These are phyloP conservation scores for Epinotia bilunana DNA, from an alignment of 2,888 invertebrate species.

Conservation along the genomic window DNA sequence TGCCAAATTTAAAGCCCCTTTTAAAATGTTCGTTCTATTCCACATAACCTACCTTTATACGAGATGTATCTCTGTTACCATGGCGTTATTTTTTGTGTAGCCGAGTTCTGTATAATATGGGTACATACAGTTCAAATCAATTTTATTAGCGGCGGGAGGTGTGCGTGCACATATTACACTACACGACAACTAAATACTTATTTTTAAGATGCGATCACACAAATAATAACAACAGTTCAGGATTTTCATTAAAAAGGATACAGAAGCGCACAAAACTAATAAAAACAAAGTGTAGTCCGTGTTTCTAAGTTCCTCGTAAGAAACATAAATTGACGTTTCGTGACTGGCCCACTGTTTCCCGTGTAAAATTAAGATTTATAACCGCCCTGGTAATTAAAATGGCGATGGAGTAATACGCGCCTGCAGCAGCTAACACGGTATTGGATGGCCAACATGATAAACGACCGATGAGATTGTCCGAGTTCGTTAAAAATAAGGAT, in stretches of 20 bases:
- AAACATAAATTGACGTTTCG: constrained; percentile 48
- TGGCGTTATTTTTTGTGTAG: no score
- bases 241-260: constrained; percentile 30
- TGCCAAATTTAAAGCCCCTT: no score
- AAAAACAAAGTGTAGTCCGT: constrained; percentile 34
- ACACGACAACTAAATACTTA: not conserved
- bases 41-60: not conserved
- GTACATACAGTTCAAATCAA: no score
- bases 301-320: constrained; percentile 36
- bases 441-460: constrained; percentile 41
- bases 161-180: no score
- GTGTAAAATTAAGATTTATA: constrained; percentile 48
- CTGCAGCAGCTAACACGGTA: constrained; percentile 30
- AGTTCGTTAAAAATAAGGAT: constrained; percentile 12
- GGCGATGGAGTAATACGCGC: constrained; percentile 39
- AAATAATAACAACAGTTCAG: not conserved
- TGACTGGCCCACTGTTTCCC: constrained; percentile 43
- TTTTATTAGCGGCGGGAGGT: no score
- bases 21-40: not conserved
- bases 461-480: constrained; percentile 37
- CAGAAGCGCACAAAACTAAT: constrained; percentile 27
- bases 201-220: not conserved
- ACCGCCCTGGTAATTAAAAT: constrained; percentile 41
- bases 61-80: not conserved
- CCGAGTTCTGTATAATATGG: no score